A percentile compares a stretch with the other conserved stretches of the same genome.
Conservation (phyloP, 2,888 invertebrate genomes). For the Idaea straminata region DNA sequence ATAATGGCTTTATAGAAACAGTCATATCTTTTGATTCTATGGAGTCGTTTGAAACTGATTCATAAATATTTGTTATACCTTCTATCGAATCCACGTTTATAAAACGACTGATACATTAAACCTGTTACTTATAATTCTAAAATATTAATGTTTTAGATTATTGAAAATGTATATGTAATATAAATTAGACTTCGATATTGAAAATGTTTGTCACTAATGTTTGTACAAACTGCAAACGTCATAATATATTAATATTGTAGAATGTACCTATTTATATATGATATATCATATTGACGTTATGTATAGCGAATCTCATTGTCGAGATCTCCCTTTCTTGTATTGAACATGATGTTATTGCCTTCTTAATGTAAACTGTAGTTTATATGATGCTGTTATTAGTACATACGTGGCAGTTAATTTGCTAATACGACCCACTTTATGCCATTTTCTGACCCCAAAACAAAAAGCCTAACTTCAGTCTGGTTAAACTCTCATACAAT, state of each 20-base stretch:
- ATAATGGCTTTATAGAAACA: not conserved
- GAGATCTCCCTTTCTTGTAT: slow-evolving; percentile 37
- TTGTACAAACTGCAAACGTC: slow-evolving; percentile 28
- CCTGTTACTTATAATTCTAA: slow-evolving; percentile 33
- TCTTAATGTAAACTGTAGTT: slow-evolving; percentile 32
- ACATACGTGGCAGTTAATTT: not conserved
- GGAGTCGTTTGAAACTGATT: slow-evolving; percentile 8
- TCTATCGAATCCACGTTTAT: slow-evolving; percentile 26
- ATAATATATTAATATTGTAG: slow-evolving; percentile 29
- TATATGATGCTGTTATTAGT: slow-evolving; percentile 5
- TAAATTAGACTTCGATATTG: slow-evolving; percentile 25
- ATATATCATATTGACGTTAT: slow-evolving; percentile 33
- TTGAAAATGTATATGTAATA: slow-evolving; percentile 25
- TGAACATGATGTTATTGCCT: slow-evolving; percentile 33
- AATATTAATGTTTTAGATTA: slow-evolving; percentile 28
- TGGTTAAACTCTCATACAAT: not conserved
- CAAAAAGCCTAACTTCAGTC: not conserved
- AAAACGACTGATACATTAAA: slow-evolving; percentile 40
- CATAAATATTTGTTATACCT: slow-evolving; percentile 17
- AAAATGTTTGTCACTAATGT: slow-evolving; percentile 25
- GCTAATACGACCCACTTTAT: not conserved
- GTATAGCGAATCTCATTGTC: slow-evolving; percentile 42
- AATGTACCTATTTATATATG: slow-evolving; percentile 33
- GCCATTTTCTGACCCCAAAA: not conserved
- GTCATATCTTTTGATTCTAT: slow-evolving; percentile 27